Evolutionary conservation across 1,140 invertebrate genomes (phyloP), one percentile per base, ranked within the genome.

Genomic region (Odontomachus brunneus): DNA sequence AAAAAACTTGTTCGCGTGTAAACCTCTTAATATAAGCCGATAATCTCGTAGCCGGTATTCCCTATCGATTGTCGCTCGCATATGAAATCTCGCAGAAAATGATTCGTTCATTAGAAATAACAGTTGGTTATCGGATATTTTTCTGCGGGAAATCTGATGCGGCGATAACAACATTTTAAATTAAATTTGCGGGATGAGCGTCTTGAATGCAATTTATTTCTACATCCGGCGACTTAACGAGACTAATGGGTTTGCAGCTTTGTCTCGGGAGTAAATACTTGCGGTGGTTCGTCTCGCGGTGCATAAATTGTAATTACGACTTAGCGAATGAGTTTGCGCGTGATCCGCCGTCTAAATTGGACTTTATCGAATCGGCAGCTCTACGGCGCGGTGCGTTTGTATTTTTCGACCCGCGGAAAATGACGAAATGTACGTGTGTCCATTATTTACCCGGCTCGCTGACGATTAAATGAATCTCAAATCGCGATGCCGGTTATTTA

Each of bases 321-420:
- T 60, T 67, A 69, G 29, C 72, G 59, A 87, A 87, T 83, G 82
- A 87, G 84, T 84, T 80, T 72, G 22, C 73, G 49, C 66, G 29
- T 33, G 78, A 85, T 63, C 19, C 69, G 19, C 24, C n/a, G 48
- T 62, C 85, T 87, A 87, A n/a, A 87, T 84, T 83, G 85, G 57
- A 88, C 87, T 88, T 81, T 87, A 87, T 87, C 55, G 69, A 81
- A 81, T 88, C 82, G 74, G 15, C 81, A 87, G 71, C 65, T 88
- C 26, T 33, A 63, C 51, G 38, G 29, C 29, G 29, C n/a, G 1
- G 55, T 33, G 33, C 38, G 49, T 86, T 84, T 84, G 59, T 60
- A 85, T 83, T 83, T 83, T 85, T 82, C 15, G 12, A 44, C 33
- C n/a, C 19, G 19, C 51, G 44, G 19, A 59, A 76, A 82, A 76